A percentile compares a stretch with the other conserved stretches of the same genome.
Evolutionary conservation across 2,797 vertebrate genomes (phyloP).

Genomic region (Tadarida brasiliensis): DNA sequence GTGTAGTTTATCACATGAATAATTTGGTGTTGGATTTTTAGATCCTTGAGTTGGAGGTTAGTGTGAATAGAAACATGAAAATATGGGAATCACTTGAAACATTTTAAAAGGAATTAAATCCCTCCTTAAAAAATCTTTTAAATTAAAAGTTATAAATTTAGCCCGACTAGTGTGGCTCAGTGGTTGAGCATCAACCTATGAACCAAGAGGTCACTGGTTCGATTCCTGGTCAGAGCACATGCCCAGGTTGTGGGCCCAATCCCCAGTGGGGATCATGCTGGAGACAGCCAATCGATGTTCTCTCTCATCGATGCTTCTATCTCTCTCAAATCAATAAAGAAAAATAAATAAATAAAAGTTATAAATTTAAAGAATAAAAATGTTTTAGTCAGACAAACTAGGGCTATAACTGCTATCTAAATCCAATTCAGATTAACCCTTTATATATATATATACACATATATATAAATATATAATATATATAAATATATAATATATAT

Average conservation of each 20-base stretch:
- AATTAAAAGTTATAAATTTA: neutral
- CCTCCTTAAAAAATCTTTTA: neutral
- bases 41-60: neutral
- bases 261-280: too few species aligned
- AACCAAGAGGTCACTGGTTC: too few species aligned
- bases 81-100: neutral
- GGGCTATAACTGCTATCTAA: neutral
- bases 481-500: too few species aligned
- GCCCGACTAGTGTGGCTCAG: too few species aligned
- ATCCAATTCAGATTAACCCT: neutral
- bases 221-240: too few species aligned
- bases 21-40: slow-evolving; percentile 22
- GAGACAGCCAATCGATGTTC: too few species aligned
- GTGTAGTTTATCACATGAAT: neutral
- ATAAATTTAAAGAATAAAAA: slow-evolving; percentile 34
- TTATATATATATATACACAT: too few species aligned
- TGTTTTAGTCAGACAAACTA: neutral
- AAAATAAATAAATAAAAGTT: neutral
- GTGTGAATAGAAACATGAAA: slow-evolving; percentile 1
- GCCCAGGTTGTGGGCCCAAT: too few species aligned
- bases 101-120: neutral
- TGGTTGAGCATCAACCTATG: too few species aligned
- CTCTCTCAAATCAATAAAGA: too few species aligned
- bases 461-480: too few species aligned
- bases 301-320: too few species aligned